A percentile compares a stretch with the other conserved stretches of the same genome.
Evolutionary conservation across 2,797 vertebrate species (phyloP).

Genomic region (Cirrhinus mrigala): DNA sequence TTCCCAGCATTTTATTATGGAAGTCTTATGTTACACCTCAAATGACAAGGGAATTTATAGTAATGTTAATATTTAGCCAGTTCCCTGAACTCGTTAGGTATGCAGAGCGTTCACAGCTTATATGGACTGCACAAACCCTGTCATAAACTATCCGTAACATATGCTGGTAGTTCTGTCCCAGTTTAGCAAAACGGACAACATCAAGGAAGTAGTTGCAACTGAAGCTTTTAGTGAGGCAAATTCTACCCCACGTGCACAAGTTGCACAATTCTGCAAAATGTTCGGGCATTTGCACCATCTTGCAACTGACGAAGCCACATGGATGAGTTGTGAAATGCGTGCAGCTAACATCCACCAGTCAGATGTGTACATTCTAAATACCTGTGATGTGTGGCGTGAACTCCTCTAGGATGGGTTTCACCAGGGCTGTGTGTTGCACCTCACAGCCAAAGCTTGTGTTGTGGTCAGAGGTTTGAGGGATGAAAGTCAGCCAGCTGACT

Average conservation of each 20-base stretch:
- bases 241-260: not conserved
- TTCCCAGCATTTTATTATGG: not conserved
- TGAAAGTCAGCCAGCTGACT: slow-evolving; percentile 69
- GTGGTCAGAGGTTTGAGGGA: slow-evolving; percentile 69
- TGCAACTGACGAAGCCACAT: not conserved
- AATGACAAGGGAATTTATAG: not conserved
- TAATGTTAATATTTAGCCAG: slow-evolving; percentile 5
- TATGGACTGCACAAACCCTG: not conserved
- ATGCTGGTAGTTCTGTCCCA: not conserved
- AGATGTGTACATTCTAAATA: slow-evolving; percentile 48
- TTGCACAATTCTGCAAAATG: not conserved
- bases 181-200: not conserved
- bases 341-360: not conserved
- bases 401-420: slow-evolving; percentile 59
- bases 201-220: not conserved
- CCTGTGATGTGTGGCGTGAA: slow-evolving; percentile 74
- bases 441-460: slow-evolving; percentile 77
- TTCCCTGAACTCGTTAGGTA: not conserved
- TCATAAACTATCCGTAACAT: not conserved
- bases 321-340: not conserved
- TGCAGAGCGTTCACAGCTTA: not conserved
- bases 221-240: not conserved
- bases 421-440: slow-evolving; percentile 69
- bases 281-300: not conserved
- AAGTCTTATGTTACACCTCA: not conserved